phyloP scores from a whole-genome alignment of 2,113 vertebrate genomes.

The Todiramphus saurophagus region DNA sequence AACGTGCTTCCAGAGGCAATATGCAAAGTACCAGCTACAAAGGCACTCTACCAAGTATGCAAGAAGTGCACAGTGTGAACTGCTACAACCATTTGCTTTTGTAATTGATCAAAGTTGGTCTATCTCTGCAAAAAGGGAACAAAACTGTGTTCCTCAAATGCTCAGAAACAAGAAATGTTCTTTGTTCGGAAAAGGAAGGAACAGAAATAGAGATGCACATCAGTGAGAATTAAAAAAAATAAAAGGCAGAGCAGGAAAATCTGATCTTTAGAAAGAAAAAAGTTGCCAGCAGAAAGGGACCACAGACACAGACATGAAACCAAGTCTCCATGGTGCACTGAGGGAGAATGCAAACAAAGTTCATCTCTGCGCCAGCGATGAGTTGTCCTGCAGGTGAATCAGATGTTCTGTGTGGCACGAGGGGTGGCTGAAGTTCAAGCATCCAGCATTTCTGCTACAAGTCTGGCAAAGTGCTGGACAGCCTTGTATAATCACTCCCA shows the following conservation, averaged over 20 bases:
- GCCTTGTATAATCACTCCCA: not conserved
- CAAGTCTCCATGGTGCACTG: not conserved
- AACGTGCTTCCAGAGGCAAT: not conserved
- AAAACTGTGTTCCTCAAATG: not conserved
- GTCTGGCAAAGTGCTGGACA: not conserved
- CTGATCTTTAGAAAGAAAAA: not conserved
- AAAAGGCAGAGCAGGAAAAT: not conserved
- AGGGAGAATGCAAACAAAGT: not conserved
- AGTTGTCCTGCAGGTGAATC: not conserved
- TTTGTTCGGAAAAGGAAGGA: not conserved
- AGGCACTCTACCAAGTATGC: not conserved
- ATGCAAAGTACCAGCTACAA: not conserved
- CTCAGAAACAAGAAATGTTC: not conserved
- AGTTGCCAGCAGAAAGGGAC: not conserved
- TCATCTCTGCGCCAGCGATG: not conserved
- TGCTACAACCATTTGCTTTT: not conserved
- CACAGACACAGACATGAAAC: not conserved
- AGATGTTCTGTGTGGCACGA: fast-evolving
- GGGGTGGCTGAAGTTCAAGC: not conserved
- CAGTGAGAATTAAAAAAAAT: not conserved
- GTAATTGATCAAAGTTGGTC: not conserved
- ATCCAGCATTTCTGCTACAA: not conserved
- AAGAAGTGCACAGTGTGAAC: not conserved
- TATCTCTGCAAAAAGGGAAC: not conserved
- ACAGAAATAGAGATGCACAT: not conserved